Evolutionary conservation across 2,888 invertebrate species (phyloP).

Genomic region (Agrochola macilenta): DNA sequence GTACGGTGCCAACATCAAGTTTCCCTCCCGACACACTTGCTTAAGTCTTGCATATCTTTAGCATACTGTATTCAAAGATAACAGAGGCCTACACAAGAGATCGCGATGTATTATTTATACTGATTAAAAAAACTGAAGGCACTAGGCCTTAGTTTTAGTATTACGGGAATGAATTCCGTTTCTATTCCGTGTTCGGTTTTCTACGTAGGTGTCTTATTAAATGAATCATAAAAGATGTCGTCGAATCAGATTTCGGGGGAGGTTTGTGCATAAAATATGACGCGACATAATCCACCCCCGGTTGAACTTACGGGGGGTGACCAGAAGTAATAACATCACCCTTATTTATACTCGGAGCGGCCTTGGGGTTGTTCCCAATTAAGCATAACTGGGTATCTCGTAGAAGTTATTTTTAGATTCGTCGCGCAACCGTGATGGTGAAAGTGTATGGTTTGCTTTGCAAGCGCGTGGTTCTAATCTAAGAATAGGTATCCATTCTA

Average conservation of each 20-base stretch:
- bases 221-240: slow-evolving; percentile 50
- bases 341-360: slow-evolving; percentile 69
- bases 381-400: slow-evolving; percentile 68
- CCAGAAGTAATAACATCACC: slow-evolving; percentile 75
- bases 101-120: slow-evolving; percentile 41
- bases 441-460: slow-evolving; percentile 44
- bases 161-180: neutral
- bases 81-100: slow-evolving; percentile 25
- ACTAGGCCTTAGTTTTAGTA: neutral
- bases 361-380: slow-evolving; percentile 78
- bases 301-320: slow-evolving; percentile 70
- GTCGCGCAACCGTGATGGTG: slow-evolving; percentile 53
- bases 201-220: slow-evolving; percentile 5
- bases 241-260: slow-evolving; percentile 65
- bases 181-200: slow-evolving; percentile 5
- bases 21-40: slow-evolving; percentile 52
- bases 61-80: slow-evolving; percentile 43
- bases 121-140: slow-evolving; percentile 24
- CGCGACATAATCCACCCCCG: slow-evolving; percentile 59
- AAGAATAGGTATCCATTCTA: slow-evolving; percentile 52
- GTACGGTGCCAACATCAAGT: slow-evolving; percentile 44
- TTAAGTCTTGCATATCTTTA: slow-evolving; percentile 40
- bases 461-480: slow-evolving; percentile 40
- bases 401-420: slow-evolving; percentile 61
- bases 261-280: slow-evolving; percentile 71